phyloP scores from a whole-genome alignment of 2,888 invertebrate genomes.

The Chaitophorus viminalis region DNA sequence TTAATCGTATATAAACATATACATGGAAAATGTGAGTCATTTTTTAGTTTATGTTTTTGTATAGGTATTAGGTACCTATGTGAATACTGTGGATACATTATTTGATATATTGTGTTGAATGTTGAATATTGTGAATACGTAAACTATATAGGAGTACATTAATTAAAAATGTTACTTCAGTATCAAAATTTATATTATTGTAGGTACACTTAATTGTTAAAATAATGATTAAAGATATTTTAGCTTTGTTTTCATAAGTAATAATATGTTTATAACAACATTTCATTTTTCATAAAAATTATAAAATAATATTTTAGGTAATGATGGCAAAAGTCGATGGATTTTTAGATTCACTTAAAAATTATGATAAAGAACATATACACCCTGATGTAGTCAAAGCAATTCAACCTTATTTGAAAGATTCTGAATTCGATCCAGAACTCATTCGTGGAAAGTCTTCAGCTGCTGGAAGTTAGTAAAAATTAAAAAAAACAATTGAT shows the following conservation, averaged over 20 bases:
- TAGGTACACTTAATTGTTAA: background rate
- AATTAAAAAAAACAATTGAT: background rate
- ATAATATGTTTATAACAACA: background rate
- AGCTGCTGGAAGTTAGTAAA: constrained; percentile 78
- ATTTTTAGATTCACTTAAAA: constrained; percentile 83
- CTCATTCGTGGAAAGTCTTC: constrained; percentile 85
- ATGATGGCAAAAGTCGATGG: constrained; percentile 92
- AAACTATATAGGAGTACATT: no score
- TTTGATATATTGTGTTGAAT: no score
- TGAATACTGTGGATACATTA: no score
- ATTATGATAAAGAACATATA: constrained; percentile 94
- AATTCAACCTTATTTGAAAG: constrained; percentile 73
- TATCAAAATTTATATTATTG: background rate
- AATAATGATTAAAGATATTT: no score
- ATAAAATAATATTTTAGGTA: constrained; percentile 67
- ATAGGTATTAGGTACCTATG: no score
- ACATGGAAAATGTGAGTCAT: no score
- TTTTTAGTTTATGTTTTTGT: no score
- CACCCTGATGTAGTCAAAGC: constrained; percentile 85
- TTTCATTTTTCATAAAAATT: background rate
- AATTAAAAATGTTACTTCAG: background rate
- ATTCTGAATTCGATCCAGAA: constrained; percentile 85
- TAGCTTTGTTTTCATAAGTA: no score
- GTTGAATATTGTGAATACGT: no score
- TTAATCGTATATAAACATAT: no score